Evolutionary conservation across 2,113 vertebrate genomes (phyloP).

Genomic region (Phodopus roborovskii): DNA sequence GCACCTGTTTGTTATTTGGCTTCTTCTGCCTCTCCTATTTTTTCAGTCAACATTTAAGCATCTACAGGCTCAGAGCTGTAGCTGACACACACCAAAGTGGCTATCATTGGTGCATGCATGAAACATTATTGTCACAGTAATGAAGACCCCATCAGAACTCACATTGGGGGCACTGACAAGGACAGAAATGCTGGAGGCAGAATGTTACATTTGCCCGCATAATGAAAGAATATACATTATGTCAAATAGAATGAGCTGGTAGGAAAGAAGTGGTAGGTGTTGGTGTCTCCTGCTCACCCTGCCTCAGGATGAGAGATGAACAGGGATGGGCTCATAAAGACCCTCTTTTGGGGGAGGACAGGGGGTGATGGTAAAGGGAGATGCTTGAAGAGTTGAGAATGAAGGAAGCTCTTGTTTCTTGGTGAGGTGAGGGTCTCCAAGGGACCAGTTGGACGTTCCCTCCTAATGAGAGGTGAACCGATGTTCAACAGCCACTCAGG

Average conservation of each 20-base stretch:
- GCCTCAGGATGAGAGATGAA: not conserved
- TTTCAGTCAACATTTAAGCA: slow-evolving; percentile 18
- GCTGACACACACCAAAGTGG: not conserved
- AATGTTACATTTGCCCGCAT: not conserved
- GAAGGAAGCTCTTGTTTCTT: not conserved
- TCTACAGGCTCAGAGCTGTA: not conserved
- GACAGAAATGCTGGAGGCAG: not conserved
- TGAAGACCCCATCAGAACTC: not conserved
- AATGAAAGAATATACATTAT: not conserved
- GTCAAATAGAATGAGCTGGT: not conserved
- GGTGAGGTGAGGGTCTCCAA: not conserved
- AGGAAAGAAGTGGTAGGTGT: not conserved
- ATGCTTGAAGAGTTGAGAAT: not conserved
- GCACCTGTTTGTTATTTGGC: not conserved
- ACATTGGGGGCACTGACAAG: not conserved
- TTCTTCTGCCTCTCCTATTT: slow-evolving; percentile 32
- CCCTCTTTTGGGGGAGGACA: not conserved
- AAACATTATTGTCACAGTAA: slow-evolving; percentile 3
- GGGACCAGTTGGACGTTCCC: not conserved
- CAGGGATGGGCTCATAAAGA: not conserved
- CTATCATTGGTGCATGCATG: not conserved
- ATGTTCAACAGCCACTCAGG: not conserved
- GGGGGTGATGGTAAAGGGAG: not conserved
- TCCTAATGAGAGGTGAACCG: not conserved
- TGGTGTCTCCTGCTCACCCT: not conserved